Conservation (phyloP, 2,113 vertebrate species). For the Sula dactylatra region DNA sequence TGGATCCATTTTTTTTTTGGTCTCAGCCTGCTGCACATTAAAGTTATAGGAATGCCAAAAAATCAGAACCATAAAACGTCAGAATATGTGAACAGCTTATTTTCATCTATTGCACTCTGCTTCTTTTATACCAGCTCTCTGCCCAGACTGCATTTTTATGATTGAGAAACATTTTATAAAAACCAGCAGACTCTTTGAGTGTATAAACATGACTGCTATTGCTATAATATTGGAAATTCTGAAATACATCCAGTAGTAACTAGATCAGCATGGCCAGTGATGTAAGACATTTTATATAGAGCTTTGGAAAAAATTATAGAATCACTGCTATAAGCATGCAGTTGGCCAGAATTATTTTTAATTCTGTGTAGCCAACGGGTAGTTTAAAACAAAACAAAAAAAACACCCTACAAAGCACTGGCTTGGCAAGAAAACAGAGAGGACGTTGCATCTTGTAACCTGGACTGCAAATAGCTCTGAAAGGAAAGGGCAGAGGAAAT, state of each 20-base stretch:
- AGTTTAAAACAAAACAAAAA: background rate
- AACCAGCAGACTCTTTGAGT: slow-evolving; percentile 20
- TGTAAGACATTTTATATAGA: background rate
- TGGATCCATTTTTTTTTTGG: background rate
- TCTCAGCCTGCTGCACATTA: background rate
- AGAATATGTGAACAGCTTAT: slow-evolving; percentile 18
- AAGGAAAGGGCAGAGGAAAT: background rate
- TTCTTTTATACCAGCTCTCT: slow-evolving; percentile 1
- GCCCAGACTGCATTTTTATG: slow-evolving; percentile 22
- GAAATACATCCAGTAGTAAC: slow-evolving; percentile 28
- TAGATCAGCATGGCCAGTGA: slow-evolving; percentile 21
- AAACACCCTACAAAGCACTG: background rate
- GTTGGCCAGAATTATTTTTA: background rate
- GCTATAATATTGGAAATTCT: slow-evolving; percentile 28
- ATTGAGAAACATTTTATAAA: slow-evolving; percentile 23
- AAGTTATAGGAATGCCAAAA: background rate
- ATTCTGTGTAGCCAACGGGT: background rate
- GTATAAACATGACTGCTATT: slow-evolving; percentile 6
- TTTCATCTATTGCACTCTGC: background rate
- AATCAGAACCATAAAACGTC: background rate
- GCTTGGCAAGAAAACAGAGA: background rate
- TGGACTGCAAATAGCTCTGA: background rate
- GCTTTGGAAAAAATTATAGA: slow-evolving; percentile 8
- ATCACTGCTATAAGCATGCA: background rate
- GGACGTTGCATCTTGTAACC: background rate